Evolutionary conservation across 2,888 invertebrate species (phyloP).

Genomic region (Cartodere bifasciata): DNA sequence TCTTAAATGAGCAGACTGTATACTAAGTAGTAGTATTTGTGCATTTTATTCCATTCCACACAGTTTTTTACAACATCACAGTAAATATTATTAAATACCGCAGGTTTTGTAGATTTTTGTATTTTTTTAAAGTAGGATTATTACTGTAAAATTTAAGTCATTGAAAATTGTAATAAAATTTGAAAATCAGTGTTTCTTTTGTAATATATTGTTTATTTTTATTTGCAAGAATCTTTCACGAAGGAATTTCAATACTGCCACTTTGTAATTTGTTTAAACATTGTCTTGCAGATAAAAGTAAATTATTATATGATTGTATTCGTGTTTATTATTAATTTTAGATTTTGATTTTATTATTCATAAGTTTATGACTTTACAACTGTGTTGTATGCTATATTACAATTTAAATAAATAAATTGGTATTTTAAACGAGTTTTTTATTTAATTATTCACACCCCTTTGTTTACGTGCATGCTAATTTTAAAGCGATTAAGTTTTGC

Average conservation of each 20-base stretch:
- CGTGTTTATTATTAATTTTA: conserved; percentile 29
- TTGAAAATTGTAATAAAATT: too few species aligned
- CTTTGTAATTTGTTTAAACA: conserved; percentile 14
- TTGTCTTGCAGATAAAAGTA: conserved; percentile 17
- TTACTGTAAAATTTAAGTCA: too few species aligned
- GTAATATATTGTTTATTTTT: too few species aligned
- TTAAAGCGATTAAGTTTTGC: too few species aligned
- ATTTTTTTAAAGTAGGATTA: conserved; percentile 34
- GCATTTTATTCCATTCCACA: conserved; percentile 33
- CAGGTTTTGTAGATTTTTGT: conserved; percentile 34
- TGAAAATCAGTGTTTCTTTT: too few species aligned
- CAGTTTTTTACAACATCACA: conserved; percentile 21
- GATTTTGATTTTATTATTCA: conserved; percentile 27
- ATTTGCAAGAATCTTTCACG: too few species aligned
- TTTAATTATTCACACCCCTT: too few species aligned
- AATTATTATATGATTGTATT: conserved; percentile 13
- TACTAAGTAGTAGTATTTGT: conserved; percentile 29
- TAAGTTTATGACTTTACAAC: conserved; percentile 32
- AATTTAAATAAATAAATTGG: conserved; percentile 35
- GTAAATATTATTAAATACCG: conserved; percentile 27
- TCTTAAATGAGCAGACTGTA: too few species aligned
- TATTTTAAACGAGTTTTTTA: too few species aligned
- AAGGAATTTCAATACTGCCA: conserved; percentile 28
- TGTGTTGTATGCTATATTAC: conserved; percentile 37
- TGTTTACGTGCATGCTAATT: too few species aligned